Base-by-base conservation (phyloP, 2,113 vertebrate genomes). In the Cebidichthys violaceus region DNA sequence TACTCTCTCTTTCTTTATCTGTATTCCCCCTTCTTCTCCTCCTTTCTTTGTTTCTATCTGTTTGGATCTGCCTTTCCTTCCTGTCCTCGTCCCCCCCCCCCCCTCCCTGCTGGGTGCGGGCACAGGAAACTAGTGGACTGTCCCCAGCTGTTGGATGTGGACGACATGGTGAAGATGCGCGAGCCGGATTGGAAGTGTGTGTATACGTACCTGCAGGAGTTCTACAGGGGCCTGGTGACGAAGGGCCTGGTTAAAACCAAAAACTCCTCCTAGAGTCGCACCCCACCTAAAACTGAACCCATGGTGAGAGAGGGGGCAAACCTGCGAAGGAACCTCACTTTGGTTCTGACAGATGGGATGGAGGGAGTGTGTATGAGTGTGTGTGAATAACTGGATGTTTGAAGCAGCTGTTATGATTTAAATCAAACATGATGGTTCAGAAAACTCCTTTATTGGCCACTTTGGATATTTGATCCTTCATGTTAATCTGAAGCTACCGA, bases 161-260 rank as follows among this genome's bases (percentile, higher is more conserved):
- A 99, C 93, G 98, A 99, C 96, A 99, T 99, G 98, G 98, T 99
- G 96, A 97, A 97, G 96, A 97, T 99, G 97, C 96, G 97, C 79
- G 98, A 99, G 94, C 98, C 98, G 0, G 98, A 99, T 95, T 99
- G 98, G 98, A 99, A 99, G 97, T 99, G 98, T 96, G 98, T 99
- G 94, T 99, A 99, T 96, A 99, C 98, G 94, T 99, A 99, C 96
- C 97, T 99, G 96, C 98, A 99, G 96, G 98, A 99, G 94, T 99
- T 98, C 97, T 99, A 99, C 97, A 96, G 98, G 94, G 97, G 97
- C 90, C 96, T 99, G 96, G 98, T 99, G 95, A 97, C 96, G 95
- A 99, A 99, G 95, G 98, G 98, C 95, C 97, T 99, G 96, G 98
- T 99, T 96, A 99, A 99, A 97, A 99, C 97, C 96, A 99, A 99